These are phyloP conservation scores for Antitype chi DNA, from an alignment of 2,888 invertebrate genomes.

Conservation along the genomic window DNA sequence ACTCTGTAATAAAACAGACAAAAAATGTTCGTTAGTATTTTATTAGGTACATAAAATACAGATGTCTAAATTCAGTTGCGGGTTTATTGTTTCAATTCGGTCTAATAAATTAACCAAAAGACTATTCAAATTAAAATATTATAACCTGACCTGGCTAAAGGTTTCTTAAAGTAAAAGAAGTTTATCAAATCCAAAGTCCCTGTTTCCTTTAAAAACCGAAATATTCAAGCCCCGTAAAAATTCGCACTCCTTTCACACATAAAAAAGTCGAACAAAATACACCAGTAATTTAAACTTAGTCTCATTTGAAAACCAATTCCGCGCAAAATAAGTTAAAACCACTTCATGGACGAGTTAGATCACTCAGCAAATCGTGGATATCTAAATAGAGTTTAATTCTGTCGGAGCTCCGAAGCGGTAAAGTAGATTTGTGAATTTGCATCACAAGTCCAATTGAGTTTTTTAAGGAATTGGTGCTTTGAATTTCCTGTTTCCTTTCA, in stretches of 20 bases:
- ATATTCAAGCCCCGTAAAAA: not conserved
- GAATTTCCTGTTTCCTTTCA: slow-evolving; percentile 49
- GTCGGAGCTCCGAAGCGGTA: slow-evolving; percentile 61
- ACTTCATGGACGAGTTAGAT: slow-evolving; percentile 67
- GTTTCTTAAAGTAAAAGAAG: not conserved
- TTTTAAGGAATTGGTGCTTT: slow-evolving; percentile 63
- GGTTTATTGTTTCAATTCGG: too few species aligned
- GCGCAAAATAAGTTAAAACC: slow-evolving; percentile 63
- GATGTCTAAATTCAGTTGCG: not conserved
- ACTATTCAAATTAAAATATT: too few species aligned
- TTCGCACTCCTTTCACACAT: not conserved
- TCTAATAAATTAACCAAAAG: too few species aligned
- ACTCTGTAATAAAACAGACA: too few species aligned
- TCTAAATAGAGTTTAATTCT: slow-evolving; percentile 74
- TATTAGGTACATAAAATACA: too few species aligned
- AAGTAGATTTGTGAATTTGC: slow-evolving; percentile 70
- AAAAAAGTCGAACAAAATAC: slow-evolving; percentile 32
- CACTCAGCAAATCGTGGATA: slow-evolving; percentile 67
- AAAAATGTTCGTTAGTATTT: too few species aligned
- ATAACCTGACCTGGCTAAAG: too few species aligned
- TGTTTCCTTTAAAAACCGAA: not conserved
- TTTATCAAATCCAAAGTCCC: too few species aligned
- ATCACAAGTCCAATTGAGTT: slow-evolving; percentile 69
- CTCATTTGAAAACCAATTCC: slow-evolving; percentile 63
- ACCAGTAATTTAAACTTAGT: slow-evolving; percentile 59